Base-by-base conservation (phyloP, 1,140 invertebrate genomes). In the Danaus melanippus region DNA sequence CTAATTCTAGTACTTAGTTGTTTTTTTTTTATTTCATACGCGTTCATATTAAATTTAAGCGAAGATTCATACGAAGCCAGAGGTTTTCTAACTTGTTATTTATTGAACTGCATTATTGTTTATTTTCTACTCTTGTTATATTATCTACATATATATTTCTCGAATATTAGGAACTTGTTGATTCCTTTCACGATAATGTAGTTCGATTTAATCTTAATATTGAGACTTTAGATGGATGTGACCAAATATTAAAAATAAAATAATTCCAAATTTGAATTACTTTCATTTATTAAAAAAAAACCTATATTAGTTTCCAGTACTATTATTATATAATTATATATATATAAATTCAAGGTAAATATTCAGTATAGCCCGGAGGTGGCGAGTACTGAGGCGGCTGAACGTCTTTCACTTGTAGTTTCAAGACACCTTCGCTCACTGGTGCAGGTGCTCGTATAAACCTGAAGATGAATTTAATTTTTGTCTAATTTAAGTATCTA, bases 81-180 rank as follows among this genome's bases (percentile, higher is more conserved):
- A 12, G 15, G 8, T 11, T 46, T 67, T 65, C 64, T 58, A 68
- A 66, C 46, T 73, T 69, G 63, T 76, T 72, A 64, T 70, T 60
- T 50, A 73, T 74, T 78, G 70, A 79, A 79, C 74, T 74, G 67
- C 76, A 71, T 79, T 79, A 78, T 78, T 71, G 65, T 79, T 69
- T 47, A 50, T 72, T 76, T 71, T 67, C 53, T 63, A 71, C 62
- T 62, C 50, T 69, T 71, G 60, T 69, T 69, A 62, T 67, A 52
- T 67, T 64, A 49, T 73, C 58, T 69, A 62, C 70, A 69, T 69
- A 67, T 69, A 69, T 61, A 51, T 68, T 71, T 67, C 76, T 81
- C 71, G 74, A 76, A 76, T 79, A 79, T 74, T 79, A 75, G 62
- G 64, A 71, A 71, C 62, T 69, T 75, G 69, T 81, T 79, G 67